Percentiles rank a stretch among this genome's conserved stretches.
Evolutionary conservation across 2,888 invertebrate species (phyloP).

Genomic region (Ferdinandea cuprea): DNA sequence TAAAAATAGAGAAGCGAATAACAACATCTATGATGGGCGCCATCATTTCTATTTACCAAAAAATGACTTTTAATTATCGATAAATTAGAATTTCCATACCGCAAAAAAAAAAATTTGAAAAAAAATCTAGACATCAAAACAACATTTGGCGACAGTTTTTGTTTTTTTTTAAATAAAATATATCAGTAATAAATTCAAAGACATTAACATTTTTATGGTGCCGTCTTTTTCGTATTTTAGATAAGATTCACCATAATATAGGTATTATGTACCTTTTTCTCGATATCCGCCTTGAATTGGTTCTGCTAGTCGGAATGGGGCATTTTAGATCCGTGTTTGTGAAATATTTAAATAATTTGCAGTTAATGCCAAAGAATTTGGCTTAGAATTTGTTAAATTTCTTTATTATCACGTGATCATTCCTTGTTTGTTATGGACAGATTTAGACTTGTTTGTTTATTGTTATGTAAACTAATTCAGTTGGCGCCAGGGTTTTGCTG

Average conservation of each 20-base stretch:
- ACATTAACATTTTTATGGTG: slow-evolving; percentile 22
- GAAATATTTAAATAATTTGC: slow-evolving; percentile 39
- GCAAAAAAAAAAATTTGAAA: slow-evolving; percentile 6
- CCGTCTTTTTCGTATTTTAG: slow-evolving; percentile 32
- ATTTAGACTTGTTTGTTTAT: not conserved
- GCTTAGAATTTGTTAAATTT: slow-evolving; percentile 6
- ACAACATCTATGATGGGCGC: slow-evolving; percentile 1
- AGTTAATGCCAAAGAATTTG: slow-evolving; percentile 15
- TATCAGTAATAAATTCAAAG: slow-evolving; percentile 5
- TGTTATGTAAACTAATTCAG: not conserved
- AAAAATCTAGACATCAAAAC: slow-evolving; percentile 18
- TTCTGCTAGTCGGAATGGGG: not conserved
- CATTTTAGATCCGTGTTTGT: slow-evolving; percentile 42
- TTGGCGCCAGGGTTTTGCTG: not conserved
- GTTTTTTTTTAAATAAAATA: slow-evolving; percentile 21
- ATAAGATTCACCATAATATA: no score
- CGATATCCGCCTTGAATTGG: not conserved
- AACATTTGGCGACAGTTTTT: slow-evolving; percentile 24
- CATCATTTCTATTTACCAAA: not conserved
- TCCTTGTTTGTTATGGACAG: not conserved
- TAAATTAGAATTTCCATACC: slow-evolving; percentile 28
- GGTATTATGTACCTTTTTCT: slow-evolving; percentile 8
- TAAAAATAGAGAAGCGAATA: not conserved
- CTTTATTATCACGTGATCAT: not conserved
- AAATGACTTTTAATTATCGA: slow-evolving; percentile 24